phyloP scores from a whole-genome alignment of 2,797 vertebrate species.

The Mormyrops boulengeri region DNA sequence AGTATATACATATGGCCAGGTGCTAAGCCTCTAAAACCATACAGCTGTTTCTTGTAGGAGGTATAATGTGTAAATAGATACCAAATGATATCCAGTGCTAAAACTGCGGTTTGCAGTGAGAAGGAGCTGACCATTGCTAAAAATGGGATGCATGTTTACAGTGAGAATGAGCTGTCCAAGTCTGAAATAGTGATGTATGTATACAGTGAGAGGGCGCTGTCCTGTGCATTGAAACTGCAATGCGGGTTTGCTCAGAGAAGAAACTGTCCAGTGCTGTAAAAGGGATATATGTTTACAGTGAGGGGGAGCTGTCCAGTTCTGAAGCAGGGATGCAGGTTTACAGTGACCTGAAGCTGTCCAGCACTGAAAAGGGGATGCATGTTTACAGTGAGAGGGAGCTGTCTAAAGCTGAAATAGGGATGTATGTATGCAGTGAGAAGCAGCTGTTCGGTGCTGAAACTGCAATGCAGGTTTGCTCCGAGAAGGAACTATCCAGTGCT shows the following conservation, averaged over 20 bases:
- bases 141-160: fast-evolving
- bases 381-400: fast-evolving
- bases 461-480: not conserved
- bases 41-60: not conserved
- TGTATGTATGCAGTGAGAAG: fast-evolving
- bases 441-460: not conserved
- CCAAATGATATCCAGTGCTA: not conserved
- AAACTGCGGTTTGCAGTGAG: not conserved
- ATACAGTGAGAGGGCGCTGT: not conserved
- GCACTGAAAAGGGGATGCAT: not conserved
- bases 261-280: not conserved
- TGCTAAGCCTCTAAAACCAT: not conserved
- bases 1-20: not conserved
- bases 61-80: not conserved
- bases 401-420: not conserved
- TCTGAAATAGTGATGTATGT: not conserved
- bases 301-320: not conserved
- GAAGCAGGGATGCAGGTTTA: not conserved
- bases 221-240: not conserved
- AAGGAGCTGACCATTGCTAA: not conserved
- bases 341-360: not conserved
- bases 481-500: not conserved
- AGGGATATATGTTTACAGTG: not conserved
- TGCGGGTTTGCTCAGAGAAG: not conserved
- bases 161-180: not conserved